Percentiles rank a stretch among this genome's conserved stretches.
These are phyloP conservation scores for Drosophila borealis DNA, from an alignment of 2,888 invertebrate genomes.

Conservation along the genomic window DNA sequence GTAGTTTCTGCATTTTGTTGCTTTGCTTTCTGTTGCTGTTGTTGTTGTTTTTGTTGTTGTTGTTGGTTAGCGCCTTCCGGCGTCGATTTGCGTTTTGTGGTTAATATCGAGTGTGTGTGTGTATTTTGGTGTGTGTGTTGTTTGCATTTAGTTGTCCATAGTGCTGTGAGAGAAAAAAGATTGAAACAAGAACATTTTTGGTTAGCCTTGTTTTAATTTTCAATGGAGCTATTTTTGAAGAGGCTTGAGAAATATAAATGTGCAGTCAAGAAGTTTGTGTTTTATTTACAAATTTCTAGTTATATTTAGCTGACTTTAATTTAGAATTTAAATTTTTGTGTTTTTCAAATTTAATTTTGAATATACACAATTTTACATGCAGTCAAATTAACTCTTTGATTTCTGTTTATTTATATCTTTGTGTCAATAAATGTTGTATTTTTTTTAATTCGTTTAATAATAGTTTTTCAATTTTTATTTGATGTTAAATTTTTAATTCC, in stretches of 20 bases:
- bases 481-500: no score
- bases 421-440: no score
- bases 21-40: constrained; percentile 12
- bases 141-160: constrained; percentile 63
- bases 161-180: constrained; percentile 45
- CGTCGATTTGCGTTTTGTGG: constrained; percentile 27
- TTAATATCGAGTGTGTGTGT: constrained; percentile 27
- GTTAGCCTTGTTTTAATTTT: constrained; percentile 30
- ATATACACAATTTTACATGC: no score
- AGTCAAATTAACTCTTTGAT: no score
- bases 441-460: no score
- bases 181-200: constrained; percentile 18
- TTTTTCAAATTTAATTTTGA: no score
- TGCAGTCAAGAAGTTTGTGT: background rate
- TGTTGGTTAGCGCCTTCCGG: constrained; percentile 22
- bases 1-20: constrained; percentile 38
- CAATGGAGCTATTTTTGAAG: constrained; percentile 29
- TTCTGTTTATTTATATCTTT: no score
- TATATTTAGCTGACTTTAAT: constrained; percentile 3
- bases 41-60: constrained; percentile 1
- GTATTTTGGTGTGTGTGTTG: background rate
- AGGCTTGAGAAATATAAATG: constrained; percentile 6
- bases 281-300: background rate
- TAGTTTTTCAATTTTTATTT: no score
- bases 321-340: no score